Conservation (phyloP, 2,113 vertebrate genomes). For the Grallaria varia region DNA sequence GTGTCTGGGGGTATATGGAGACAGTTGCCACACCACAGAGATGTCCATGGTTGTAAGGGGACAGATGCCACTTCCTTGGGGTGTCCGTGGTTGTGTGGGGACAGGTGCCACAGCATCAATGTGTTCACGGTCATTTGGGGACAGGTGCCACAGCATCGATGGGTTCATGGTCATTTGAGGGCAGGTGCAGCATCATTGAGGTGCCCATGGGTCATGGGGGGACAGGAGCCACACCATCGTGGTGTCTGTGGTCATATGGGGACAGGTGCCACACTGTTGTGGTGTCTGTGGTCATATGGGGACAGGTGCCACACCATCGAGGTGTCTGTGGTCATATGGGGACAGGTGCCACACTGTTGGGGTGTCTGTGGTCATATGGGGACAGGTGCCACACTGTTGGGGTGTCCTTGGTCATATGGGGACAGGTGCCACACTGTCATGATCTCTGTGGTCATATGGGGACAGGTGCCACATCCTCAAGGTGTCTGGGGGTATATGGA, state of each 20-base stretch:
- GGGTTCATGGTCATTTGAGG: rapidly evolving
- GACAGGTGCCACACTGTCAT: rapidly evolving
- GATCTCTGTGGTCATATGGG: neutral
- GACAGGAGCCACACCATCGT: rapidly evolving
- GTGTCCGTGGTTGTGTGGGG: neutral
- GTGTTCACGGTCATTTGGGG: rapidly evolving
- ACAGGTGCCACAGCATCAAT: rapidly evolving
- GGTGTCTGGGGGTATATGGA: too few species aligned
- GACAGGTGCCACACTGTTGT: too few species aligned
- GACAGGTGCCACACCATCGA: neutral
- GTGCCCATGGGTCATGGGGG: rapidly evolving
- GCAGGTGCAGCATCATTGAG: neutral
- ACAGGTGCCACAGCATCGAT: neutral
- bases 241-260: rapidly evolving
- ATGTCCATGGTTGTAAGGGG: neutral
- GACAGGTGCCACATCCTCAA: neutral
- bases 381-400: rapidly evolving
- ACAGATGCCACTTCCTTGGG: rapidly evolving
- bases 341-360: rapidly evolving
- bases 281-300: neutral
- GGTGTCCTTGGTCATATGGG: rapidly evolving
- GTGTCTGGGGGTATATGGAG: neutral
- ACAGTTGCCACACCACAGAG: neutral
- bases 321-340: rapidly evolving
- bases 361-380: rapidly evolving